Evolutionary conservation across 2,113 vertebrate species (phyloP), one percentile per base, ranked within the genome.

Genomic region (Astatotilapia flaviijosephi): DNA sequence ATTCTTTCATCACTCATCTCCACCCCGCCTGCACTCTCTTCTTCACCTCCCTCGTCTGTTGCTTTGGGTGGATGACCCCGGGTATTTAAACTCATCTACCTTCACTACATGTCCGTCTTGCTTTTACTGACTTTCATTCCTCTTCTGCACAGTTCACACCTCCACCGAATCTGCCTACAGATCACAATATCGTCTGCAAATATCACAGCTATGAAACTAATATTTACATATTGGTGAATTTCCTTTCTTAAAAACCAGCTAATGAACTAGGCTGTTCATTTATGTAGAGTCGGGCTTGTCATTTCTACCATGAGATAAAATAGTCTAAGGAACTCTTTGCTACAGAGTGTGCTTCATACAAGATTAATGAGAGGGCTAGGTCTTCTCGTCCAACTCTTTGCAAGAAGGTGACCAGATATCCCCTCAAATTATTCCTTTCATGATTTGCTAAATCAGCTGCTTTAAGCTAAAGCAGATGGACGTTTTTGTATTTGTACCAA

Each of bases 281-380:
- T 47, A 45, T 2, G 35, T 49, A 77, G 42, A 77, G 23, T 49
- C 42, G 0, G 26, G 23, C 19, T 75, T 45, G 53, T 21, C 33
- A 5, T 51, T 37, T 58, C 10, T 75, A 4, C 75, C 0, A 4
- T 65, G 0, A 65, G 33, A 65, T 37, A 65, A 65, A 65, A 37
- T 4, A 65, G 49, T 1, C 45, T 11, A 49, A 62, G 8, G 3
- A 21, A 13, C 54, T 79, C 45, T 28, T 55, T 6, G 35, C 60
- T 45, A 12, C 13, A 42, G 55, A 23, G 84, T 73, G 28, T 31
- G 23, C 45, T 28, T 77, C 26, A 33, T n/a, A 70, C 35, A 62
- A 45, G 60, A 6, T 73, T 33, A 49, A 31, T 2, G 15, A 35
- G 33, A 54, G 42, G 3, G 9, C 7, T 58, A 56, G 4, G 9